phyloP scores from a whole-genome alignment of 2,888 invertebrate genomes.

The Eupithecia subfuscata region DNA sequence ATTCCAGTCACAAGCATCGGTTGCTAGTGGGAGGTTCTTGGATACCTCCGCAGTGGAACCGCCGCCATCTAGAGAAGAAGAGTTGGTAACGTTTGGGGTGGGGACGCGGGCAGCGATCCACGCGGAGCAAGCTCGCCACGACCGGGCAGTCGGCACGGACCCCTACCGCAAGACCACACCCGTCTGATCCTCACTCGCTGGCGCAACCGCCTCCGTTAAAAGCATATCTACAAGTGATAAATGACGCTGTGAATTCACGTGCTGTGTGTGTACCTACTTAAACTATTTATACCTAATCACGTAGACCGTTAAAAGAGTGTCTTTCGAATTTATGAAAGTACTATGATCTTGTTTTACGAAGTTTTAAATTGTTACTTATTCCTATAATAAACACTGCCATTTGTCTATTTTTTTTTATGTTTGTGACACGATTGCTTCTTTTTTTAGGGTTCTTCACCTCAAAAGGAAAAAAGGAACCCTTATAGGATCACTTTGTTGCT shows the following conservation, averaged over 20 bases:
- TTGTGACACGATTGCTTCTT: neutral
- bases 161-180: constrained; percentile 85
- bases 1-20: constrained; percentile 83
- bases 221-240: constrained; percentile 82
- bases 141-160: constrained; percentile 81
- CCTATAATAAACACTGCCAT: constrained; percentile 82
- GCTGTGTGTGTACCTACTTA: constrained; percentile 58
- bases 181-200: constrained; percentile 74
- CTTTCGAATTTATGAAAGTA: constrained; percentile 79
- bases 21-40: constrained; percentile 88
- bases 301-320: constrained; percentile 60
- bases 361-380: constrained; percentile 78
- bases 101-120: constrained; percentile 74
- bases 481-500: no score
- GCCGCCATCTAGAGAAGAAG: constrained; percentile 86
- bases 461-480: no score
- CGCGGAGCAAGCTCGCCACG: constrained; percentile 66
- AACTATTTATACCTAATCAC: constrained; percentile 49
- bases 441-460: no score
- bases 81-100: constrained; percentile 88
- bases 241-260: constrained; percentile 66
- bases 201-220: constrained; percentile 58
- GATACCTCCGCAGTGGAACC: constrained; percentile 87
- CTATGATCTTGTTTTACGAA: constrained; percentile 70
- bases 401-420: constrained; percentile 62